Conservation (phyloP, 2,797 vertebrate species). For the Neosalanx taihuensis region DNA sequence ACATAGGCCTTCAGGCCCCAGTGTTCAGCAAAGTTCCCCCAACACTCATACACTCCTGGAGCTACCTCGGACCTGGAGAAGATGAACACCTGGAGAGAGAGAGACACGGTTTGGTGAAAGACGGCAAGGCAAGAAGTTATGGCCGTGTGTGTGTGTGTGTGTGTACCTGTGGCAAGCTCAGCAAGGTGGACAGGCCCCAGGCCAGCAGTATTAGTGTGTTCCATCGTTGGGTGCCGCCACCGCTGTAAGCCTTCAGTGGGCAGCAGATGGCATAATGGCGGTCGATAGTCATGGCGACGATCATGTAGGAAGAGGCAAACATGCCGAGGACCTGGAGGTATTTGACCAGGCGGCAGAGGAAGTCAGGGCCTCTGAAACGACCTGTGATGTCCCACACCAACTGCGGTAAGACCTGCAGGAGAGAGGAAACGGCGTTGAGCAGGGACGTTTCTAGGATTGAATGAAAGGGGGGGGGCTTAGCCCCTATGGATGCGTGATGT, state of each 20-base stretch:
- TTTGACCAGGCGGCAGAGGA: slow-evolving; percentile 82
- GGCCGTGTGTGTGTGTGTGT: background rate
- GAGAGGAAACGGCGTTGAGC: background rate
- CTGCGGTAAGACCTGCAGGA: slow-evolving; percentile 84
- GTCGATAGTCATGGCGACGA: slow-evolving; percentile 86
- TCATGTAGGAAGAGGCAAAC: slow-evolving; percentile 92
- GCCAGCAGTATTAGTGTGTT: slow-evolving; percentile 68
- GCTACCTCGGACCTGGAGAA: slow-evolving; percentile 77
- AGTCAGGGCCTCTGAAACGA: slow-evolving; percentile 81
- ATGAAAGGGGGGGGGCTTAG: no score
- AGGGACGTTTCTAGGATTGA: no score
- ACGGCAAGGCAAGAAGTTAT: background rate
- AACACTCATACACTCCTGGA: slow-evolving; percentile 78
- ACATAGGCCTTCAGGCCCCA: slow-evolving; percentile 86
- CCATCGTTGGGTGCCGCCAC: slow-evolving; percentile 73
- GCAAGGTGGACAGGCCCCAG: slow-evolving; percentile 75
- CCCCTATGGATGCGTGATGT: no score
- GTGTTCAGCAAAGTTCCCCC: slow-evolving; percentile 76
- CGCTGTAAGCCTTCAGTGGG: slow-evolving; percentile 83
- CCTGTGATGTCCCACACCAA: slow-evolving; percentile 88
- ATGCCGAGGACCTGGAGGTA: slow-evolving; percentile 92
- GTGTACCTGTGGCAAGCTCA: slow-evolving; percentile 85
- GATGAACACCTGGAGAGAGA: slow-evolving; percentile 76
- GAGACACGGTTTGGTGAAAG: background rate
- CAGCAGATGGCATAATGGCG: slow-evolving; percentile 87